Base-by-base conservation (phyloP, 2,888 invertebrate species). In the Campopleginae sp. region DNA sequence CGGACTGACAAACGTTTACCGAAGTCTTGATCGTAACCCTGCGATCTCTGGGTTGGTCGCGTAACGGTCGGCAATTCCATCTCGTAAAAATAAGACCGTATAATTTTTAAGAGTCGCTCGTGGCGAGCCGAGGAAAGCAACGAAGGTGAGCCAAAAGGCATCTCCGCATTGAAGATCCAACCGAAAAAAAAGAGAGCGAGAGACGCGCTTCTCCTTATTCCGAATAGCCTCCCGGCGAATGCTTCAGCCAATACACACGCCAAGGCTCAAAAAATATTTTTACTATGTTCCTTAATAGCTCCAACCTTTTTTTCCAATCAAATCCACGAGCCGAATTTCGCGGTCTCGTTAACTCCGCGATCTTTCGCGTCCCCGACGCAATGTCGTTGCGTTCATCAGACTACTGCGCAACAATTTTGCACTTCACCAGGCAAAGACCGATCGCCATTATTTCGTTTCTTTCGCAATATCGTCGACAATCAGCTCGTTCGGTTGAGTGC, bases 61-160 rank as follows among this genome's bases (percentile, higher is more conserved):
- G 82, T 85, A 87, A 87, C 87, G 81, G 80, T 86, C 86, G 84
- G 83, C 87, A 86, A 86, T 87, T 84, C 82, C 81, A 85, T 83
- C 87, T 86, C 84, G 86, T 86, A 87, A 87, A 87, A 86, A 87
- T 87, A 75, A 86, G 84, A 86, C 84, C 86, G 85, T 87, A 86
- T 87, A 87, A 87, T 87, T 87, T 86, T 82, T 77, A 84, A 80
- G 84, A 84, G 82, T 71, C 74, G 58, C 58, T 58, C 58, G 27
- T 58, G 75, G 75, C 75, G 66, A 80, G 61, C 63, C 74, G 79
- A 75, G 61, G 58, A 76, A 48, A 44, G 72, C 72, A 68, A 77
- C 44, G 72, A 51, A 61, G 76, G 70, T 76, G 63, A 80, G 58
- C 66, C 75, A 72, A 66, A 71, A 63, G 46, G 66, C n/a, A 51